phyloP scores from a whole-genome alignment of 2,113 vertebrate species.

The Corythornis vintsioides region DNA sequence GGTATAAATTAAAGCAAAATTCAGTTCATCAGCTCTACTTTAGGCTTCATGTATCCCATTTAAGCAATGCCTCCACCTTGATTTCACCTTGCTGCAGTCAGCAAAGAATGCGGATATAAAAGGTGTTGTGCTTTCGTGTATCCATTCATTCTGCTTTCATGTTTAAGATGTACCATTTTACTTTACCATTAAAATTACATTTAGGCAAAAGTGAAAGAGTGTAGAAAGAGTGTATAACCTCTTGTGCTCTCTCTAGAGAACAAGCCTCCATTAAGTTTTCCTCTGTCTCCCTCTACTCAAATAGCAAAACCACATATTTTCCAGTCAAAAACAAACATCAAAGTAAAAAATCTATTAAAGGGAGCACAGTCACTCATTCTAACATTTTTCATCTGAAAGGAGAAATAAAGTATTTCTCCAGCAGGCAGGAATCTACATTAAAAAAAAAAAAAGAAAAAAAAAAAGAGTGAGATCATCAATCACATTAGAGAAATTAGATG shows the following conservation, averaged over 20 bases:
- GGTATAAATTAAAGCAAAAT: constrained; percentile 61
- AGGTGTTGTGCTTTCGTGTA: neutral
- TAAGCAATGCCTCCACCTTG: constrained; percentile 54
- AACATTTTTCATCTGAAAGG: constrained; percentile 5
- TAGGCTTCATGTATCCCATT: constrained; percentile 17
- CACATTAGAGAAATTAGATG: neutral
- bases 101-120: constrained; percentile 33
- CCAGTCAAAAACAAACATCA: constrained; percentile 13
- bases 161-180: constrained; percentile 35
- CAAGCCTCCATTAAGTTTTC: constrained; percentile 25
- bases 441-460: neutral
- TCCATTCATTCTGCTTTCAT: constrained; percentile 18
- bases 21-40: constrained; percentile 53
- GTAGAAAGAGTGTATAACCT: neutral
- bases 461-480: neutral
- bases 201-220: constrained; percentile 18
- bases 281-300: neutral
- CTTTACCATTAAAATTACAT: constrained; percentile 34
- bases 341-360: constrained; percentile 18
- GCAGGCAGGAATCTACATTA: neutral
- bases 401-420: constrained; percentile 29
- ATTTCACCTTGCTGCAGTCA: constrained; percentile 64
- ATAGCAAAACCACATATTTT: constrained; percentile 20
- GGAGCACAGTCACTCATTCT: neutral
- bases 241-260: constrained; percentile 3